Conservation (phyloP, 2,113 vertebrate genomes). For the Hippopotamus amphibius region DNA sequence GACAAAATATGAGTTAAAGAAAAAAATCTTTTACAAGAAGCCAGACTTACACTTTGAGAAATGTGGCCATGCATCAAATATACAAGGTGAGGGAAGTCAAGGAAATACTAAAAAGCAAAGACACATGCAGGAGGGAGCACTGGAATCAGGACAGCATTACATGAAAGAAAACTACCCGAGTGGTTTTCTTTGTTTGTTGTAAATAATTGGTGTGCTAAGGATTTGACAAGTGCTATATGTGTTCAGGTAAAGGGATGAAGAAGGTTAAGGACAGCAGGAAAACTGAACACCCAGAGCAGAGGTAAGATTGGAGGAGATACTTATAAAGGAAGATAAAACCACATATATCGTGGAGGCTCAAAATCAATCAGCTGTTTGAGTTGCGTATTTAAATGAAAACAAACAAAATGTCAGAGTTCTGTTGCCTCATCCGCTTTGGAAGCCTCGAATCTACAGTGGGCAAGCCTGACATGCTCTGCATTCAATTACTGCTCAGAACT, state of each 20-base stretch:
- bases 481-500: conserved; percentile 57
- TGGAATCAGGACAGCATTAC: not conserved
- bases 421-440: not conserved
- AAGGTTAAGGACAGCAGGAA: not conserved
- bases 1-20: not conserved
- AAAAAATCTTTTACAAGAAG: not conserved
- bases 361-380: conserved; percentile 30
- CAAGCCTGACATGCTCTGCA: not conserved
- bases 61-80: not conserved
- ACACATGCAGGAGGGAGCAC: fast-evolving
- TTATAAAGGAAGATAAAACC: not conserved
- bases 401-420: conserved; percentile 33
- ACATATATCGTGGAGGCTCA: not conserved
- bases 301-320: not conserved
- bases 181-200: not conserved
- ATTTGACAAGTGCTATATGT: fast-evolving
- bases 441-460: not conserved
- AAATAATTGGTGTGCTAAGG: not conserved
- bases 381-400: conserved; percentile 17
- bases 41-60: not conserved
- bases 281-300: not conserved
- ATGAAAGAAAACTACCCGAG: not conserved
- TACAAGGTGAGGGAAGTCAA: not conserved
- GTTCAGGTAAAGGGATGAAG: not conserved
- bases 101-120: not conserved